Base-by-base conservation (phyloP, 2,113 vertebrate species). In the Pionites leucogaster region DNA sequence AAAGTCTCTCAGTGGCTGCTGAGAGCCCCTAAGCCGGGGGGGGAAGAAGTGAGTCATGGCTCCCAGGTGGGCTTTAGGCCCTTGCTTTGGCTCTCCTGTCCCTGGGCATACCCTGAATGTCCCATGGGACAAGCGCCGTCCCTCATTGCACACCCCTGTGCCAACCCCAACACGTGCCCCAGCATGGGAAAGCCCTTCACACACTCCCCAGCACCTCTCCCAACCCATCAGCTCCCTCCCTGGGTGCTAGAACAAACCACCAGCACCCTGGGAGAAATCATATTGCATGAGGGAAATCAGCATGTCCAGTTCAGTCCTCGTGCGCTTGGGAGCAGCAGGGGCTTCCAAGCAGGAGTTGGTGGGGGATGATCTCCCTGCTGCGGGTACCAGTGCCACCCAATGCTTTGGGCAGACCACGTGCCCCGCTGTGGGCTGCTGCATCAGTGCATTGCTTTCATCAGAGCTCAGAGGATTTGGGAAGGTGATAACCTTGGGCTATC, bases 231-330 rank as follows among this genome's bases (percentile, higher is more conserved):
- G 3, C 55, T 92, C 8, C 3, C 4, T 70, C n/a, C 28, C 23
- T 24, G 17, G 22, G 4, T n/a, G 35, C 39, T 53, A 60, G 41
- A 64, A 35, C 11, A 69, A 81, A 44, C 49, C 9, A 5, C 5
- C 29, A 84, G 53, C 27, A 35, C 37, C 57, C 8, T 33, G 33
- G 64, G 59, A 81, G 42, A 80, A 81, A 93, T 29, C 47, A 39
- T 1, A 2, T 1, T 72, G 53, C 35, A 77, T 0, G 2, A 46
- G 33, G 13, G 44, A 86, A 83, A 65, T 13, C 74, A 37, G 31
- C 50, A 27, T 59, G 50, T 9, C 7, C 22, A 13, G 27, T 28
- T 82, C 46, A 67, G 62, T 53, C 22, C 19, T 53, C 0, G 0
- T 42, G 62, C 52, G 4, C 55, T 31, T 75, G 31, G 37, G 28